Evolutionary conservation across 2,113 vertebrate genomes (phyloP).

Genomic region (Melanostigma gelatinosum): DNA sequence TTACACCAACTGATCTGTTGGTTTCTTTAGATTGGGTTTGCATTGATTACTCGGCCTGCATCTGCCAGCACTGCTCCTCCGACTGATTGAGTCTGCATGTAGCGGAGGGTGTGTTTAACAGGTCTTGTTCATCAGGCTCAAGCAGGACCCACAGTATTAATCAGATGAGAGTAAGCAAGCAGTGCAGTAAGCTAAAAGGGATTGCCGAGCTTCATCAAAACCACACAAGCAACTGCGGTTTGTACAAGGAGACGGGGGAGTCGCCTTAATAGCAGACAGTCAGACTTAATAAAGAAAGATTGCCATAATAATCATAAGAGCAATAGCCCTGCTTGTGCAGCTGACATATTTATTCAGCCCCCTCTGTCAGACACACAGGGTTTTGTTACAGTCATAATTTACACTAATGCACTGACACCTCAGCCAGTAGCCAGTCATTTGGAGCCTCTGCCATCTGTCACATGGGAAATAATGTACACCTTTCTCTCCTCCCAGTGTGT

Average conservation of each 20-base stretch:
- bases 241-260: slow-evolving; percentile 6
- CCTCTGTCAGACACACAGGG: slow-evolving; percentile 33
- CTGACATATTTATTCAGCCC: slow-evolving; percentile 58
- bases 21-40: slow-evolving; percentile 36
- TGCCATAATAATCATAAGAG: slow-evolving; percentile 46
- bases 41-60: slow-evolving; percentile 29
- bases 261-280: slow-evolving; percentile 35
- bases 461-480: slow-evolving; percentile 65
- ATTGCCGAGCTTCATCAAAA: slow-evolving; percentile 31
- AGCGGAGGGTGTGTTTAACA: not conserved
- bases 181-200: not conserved
- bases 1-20: slow-evolving; percentile 19
- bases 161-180: slow-evolving; percentile 15
- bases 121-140: slow-evolving; percentile 9
- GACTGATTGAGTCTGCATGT: slow-evolving; percentile 12
- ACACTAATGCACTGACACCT: slow-evolving; percentile 63
- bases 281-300: slow-evolving; percentile 60
- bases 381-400: slow-evolving; percentile 62
- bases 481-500: not conserved
- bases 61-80: not conserved
- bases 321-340: slow-evolving; percentile 49
- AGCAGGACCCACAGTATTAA: slow-evolving; percentile 37
- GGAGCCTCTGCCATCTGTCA: slow-evolving; percentile 49
- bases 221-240: not conserved
- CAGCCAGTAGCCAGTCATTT: slow-evolving; percentile 42